These are phyloP conservation scores for Malacoraja senta DNA, from an alignment of 2,797 vertebrate genomes.

Conservation along the genomic window DNA sequence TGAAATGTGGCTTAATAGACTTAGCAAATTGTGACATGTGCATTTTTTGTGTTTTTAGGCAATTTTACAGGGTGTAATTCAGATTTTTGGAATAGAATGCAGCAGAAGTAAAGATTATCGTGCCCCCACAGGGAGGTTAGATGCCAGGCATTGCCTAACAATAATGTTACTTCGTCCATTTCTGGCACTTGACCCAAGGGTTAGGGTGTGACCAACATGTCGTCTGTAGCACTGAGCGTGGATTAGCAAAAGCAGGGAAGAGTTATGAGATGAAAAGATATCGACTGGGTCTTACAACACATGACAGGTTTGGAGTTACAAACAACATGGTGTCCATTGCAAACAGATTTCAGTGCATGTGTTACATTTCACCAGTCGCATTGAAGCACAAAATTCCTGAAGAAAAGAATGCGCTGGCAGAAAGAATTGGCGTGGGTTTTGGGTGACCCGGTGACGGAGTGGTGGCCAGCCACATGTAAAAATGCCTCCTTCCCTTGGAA, in stretches of 20 bases:
- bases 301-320: slow-evolving; percentile 19
- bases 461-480: no score
- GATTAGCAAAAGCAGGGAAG: not conserved
- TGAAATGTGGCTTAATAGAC: not conserved
- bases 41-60: not conserved
- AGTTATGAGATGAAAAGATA: not conserved
- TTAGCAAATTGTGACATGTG: not conserved
- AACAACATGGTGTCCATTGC: not conserved
- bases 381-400: not conserved
- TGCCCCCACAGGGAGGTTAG: not conserved
- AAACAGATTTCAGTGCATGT: not conserved
- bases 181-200: not conserved
- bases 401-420: not conserved
- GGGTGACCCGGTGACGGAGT: not conserved
- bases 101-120: not conserved
- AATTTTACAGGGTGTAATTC: not conserved
- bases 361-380: not conserved
- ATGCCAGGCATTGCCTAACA: not conserved
- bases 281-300: not conserved
- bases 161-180: not conserved
- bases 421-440: not conserved
- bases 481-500: no score
- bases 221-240: not conserved
- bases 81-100: not conserved
- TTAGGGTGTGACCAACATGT: not conserved